Conservation (phyloP, 2,888 invertebrate species). For the Endomychus coccineus region DNA sequence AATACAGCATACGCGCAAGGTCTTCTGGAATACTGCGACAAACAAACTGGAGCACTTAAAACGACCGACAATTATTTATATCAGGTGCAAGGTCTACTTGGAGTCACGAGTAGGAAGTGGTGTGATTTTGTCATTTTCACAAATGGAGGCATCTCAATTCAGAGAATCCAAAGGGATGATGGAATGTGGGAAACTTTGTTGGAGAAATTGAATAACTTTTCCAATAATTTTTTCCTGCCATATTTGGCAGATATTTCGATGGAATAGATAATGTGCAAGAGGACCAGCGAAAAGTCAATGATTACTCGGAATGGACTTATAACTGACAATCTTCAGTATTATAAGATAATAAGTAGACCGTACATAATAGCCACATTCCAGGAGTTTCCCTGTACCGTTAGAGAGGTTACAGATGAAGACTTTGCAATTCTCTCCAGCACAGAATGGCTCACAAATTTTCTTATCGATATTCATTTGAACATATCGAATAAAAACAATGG, state of each 20-base stretch:
- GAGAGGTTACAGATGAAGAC: not conserved
- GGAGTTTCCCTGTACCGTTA: not conserved
- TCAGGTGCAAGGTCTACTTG: slow-evolving; percentile 3
- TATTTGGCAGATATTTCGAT: not conserved
- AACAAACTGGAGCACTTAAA: not conserved
- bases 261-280: not conserved
- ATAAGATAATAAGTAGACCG: too few relatives aligned
- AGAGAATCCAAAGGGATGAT: slow-evolving; percentile 1
- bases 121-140: slow-evolving; percentile 3
- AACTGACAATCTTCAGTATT: not conserved
- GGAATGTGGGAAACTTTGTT: not conserved
- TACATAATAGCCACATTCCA: too few relatives aligned
- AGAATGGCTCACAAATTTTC: too few relatives aligned
- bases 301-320: not conserved
- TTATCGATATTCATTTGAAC: not conserved
- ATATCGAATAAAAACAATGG: not conserved
- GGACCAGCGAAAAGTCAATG: slow-evolving; percentile 1
- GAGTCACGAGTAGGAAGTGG: slow-evolving; percentile 3
- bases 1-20: not conserved
- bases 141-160: not conserved
- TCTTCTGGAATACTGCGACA: not conserved
- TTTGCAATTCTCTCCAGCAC: too few relatives aligned
- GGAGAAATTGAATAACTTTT: slow-evolving; percentile 1
- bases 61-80: not conserved
- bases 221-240: slow-evolving; percentile 1